phyloP scores from a whole-genome alignment of 2,797 vertebrate species.

The Crypturellus tataupa region DNA sequence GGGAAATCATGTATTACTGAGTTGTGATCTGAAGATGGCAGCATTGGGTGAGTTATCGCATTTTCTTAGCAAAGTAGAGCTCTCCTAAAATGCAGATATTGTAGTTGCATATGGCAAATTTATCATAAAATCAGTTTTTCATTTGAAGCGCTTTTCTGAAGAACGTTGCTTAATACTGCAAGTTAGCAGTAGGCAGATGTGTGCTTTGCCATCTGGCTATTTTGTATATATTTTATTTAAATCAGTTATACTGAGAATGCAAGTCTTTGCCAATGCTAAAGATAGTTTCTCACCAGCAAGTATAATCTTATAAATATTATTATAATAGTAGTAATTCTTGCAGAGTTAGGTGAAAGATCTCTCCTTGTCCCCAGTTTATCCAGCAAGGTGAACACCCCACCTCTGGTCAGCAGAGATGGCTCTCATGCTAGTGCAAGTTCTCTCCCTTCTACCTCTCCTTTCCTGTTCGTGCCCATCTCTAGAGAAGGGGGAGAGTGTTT shows the following conservation, averaged over 20 bases:
- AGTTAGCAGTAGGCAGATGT: constrained; percentile 40
- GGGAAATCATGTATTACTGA: background rate
- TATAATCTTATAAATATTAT: background rate
- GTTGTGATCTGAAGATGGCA: constrained; percentile 81
- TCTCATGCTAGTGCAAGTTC: background rate
- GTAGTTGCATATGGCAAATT: background rate
- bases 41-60: constrained; percentile 78
- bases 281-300: background rate
- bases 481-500: fast-evolving
- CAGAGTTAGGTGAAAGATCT: background rate
- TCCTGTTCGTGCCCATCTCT: background rate
- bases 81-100: background rate
- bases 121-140: constrained; percentile 59
- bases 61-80: background rate
- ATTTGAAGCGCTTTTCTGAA: constrained; percentile 62
- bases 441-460: background rate
- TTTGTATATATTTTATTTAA: constrained; percentile 45
- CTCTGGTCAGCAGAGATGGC: background rate
- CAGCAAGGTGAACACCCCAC: background rate
- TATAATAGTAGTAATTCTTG: background rate
- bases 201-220: constrained; percentile 47
- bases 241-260: constrained; percentile 8
- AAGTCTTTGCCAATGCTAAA: constrained; percentile 36
- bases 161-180: constrained; percentile 14
- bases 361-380: background rate